Evolutionary conservation across 2,797 vertebrate genomes (phyloP).

Genomic region (Oreochromis mossambicus): DNA sequence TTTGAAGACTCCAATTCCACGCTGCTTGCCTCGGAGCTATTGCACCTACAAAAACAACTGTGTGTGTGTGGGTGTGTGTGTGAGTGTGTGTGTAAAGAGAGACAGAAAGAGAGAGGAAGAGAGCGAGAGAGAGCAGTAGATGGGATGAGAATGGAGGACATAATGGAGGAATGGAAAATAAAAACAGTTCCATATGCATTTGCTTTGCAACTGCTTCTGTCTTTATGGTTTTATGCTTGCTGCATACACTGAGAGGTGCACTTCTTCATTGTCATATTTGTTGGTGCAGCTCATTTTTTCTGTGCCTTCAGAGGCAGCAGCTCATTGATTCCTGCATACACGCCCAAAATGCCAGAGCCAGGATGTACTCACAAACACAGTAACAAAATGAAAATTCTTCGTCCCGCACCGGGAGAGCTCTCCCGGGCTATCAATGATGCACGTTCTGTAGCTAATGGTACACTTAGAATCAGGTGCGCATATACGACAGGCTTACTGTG

Average conservation of each 20-base stretch:
- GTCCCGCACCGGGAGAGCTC: background rate
- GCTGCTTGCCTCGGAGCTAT: slow-evolving; percentile 76
- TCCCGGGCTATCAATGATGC: slow-evolving; percentile 22
- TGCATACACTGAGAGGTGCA: slow-evolving; percentile 76
- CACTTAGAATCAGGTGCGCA: background rate
- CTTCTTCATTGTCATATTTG: slow-evolving; percentile 84
- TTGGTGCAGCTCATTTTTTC: slow-evolving; percentile 78
- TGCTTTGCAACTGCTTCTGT: slow-evolving; percentile 57
- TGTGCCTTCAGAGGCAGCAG: slow-evolving; percentile 74
- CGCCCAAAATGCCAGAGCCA: slow-evolving; percentile 64
- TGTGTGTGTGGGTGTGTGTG: slow-evolving; percentile 43
- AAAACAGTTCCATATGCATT: slow-evolving; percentile 76
- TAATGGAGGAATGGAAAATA: slow-evolving; percentile 69
- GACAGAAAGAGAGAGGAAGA: background rate
- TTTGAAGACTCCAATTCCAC: slow-evolving; percentile 79
- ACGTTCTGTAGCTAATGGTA: slow-evolving; percentile 17
- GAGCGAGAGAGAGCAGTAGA: slow-evolving; percentile 37
- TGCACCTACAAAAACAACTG: slow-evolving; percentile 78
- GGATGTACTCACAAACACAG: slow-evolving; percentile 49
- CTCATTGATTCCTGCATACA: slow-evolving; percentile 77
- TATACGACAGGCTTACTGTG: background rate
- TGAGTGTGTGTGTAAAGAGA: background rate
- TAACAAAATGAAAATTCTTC: slow-evolving; percentile 50
- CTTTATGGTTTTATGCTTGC: slow-evolving; percentile 74
- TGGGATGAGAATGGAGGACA: slow-evolving; percentile 66